These are phyloP conservation scores for Agrenia bidenticulata DNA, from an alignment of 2,888 invertebrate genomes.

Conservation along the genomic window DNA sequence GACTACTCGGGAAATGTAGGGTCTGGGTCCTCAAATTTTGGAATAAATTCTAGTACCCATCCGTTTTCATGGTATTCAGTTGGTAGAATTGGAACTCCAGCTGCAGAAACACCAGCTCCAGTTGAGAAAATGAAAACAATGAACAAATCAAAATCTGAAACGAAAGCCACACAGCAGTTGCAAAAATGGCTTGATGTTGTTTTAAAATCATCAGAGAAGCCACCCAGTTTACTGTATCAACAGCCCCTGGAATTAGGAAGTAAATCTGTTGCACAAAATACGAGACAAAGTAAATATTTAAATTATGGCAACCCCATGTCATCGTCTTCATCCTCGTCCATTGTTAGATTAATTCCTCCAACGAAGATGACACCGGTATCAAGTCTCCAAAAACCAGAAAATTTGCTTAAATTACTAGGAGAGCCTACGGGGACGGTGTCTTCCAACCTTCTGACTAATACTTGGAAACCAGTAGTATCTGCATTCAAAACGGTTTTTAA, in stretches of 20 bases:
- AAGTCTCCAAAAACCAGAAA: too few relatives aligned
- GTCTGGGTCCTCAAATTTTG: slow-evolving; percentile 20
- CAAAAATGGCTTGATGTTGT: slow-evolving; percentile 26
- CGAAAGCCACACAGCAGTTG: slow-evolving; percentile 21
- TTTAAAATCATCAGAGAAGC: background rate
- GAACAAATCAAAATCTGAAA: background rate
- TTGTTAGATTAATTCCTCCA: background rate
- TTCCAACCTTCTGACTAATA: background rate
- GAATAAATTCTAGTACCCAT: background rate
- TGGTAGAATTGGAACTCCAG: background rate
- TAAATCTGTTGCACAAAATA: background rate
- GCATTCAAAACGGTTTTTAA: slow-evolving; percentile 39
- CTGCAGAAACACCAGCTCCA: background rate
- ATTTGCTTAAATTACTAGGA: background rate
- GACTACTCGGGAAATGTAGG: slow-evolving; percentile 1
- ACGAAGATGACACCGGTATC: background rate
- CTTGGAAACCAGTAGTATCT: slow-evolving; percentile 26
- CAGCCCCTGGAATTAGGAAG: background rate
- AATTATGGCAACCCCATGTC: background rate
- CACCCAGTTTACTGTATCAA: background rate
- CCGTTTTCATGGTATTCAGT: slow-evolving; percentile 12
- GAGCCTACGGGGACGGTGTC: background rate
- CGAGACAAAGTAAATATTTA: background rate
- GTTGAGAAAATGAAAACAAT: background rate
- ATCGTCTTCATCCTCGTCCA: background rate